Evolutionary conservation across 2,797 vertebrate genomes (phyloP), one percentile per base, ranked within the genome.

Genomic region (Ptychobarbus kaznakovi): DNA sequence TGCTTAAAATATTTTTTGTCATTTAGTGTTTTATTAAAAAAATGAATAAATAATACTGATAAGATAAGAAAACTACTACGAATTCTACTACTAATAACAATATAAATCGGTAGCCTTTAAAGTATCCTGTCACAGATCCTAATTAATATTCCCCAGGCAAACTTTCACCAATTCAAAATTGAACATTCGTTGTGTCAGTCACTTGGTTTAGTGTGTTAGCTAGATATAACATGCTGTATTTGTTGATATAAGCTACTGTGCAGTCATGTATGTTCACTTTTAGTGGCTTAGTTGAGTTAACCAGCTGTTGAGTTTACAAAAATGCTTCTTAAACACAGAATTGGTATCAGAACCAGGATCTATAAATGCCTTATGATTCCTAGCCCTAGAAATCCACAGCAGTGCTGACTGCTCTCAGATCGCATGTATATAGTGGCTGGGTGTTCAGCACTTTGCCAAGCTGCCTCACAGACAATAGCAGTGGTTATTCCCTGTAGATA

Each of bases 391-490:
- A n/a, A n/a, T 32, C 82, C 63, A 77, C 72, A 32, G 73, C 35
- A 77, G 46, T 76, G 72, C 73, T 68, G 73, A 44, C 82, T 83
- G 73, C n/a, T 77, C 46, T 78, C 25, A 63, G 73, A 69, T 78
- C 12, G 7, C 63, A 78, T 10, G 49, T 46, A 78, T 70, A 38
- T 44, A 77, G 38, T 61, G 75, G 75, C 65, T 78, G 83, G 25
- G 25, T 46, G n/a, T 77, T 78, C 63, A 78, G 74, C 75, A 84
- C 75, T 79, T 84, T 70, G 75, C 83, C 83, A 84, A 61, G 66
- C 83, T 72, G 25, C 40, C 53, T 79, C 65, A 84, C 75, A 44
- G 42, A 44, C 42, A 84, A 84, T 70, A 46, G 75, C 20, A 70
- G 65, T 8, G 74, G 83, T 84, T 84, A 79, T 84, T 61, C 40